These are phyloP conservation scores for Stenurella melanura DNA, from an alignment of 2,888 invertebrate species.

Conservation along the genomic window DNA sequence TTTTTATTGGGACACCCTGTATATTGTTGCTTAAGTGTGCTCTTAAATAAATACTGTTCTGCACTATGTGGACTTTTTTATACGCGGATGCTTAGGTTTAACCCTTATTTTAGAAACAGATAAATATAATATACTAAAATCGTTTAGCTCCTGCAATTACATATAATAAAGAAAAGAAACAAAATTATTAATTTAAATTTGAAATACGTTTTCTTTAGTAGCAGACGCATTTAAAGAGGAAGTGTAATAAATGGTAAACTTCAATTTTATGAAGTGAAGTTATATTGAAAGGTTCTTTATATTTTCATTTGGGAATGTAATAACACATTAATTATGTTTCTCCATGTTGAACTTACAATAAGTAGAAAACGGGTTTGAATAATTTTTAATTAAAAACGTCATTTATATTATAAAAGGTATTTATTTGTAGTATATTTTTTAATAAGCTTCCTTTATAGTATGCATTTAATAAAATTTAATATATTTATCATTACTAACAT, in stretches of 20 bases:
- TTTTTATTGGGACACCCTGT: too few relatives aligned
- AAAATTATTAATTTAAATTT: neutral
- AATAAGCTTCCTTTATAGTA: too few relatives aligned
- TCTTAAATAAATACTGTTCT: too few relatives aligned
- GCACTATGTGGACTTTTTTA: too few relatives aligned
- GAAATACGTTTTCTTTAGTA: neutral
- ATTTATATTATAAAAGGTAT: neutral
- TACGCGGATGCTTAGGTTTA: too few relatives aligned
- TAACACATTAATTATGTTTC: neutral
- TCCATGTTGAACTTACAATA: neutral
- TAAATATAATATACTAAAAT: too few relatives aligned
- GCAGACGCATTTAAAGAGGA: neutral
- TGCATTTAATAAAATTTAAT: too few relatives aligned
- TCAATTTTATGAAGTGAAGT: neutral
- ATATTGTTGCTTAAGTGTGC: too few relatives aligned
- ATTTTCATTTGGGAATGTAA: neutral
- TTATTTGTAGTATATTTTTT: too few relatives aligned
- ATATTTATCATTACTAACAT: too few relatives aligned
- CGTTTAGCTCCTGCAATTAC: neutral
- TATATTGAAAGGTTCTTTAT: constrained; percentile 3
- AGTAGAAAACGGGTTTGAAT: neutral
- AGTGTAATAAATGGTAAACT: neutral
- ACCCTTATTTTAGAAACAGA: too few relatives aligned
- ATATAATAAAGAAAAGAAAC: neutral
- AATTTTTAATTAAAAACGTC: neutral